phyloP scores from a whole-genome alignment of 2,113 vertebrate genomes.

The Pionites leucogaster region DNA sequence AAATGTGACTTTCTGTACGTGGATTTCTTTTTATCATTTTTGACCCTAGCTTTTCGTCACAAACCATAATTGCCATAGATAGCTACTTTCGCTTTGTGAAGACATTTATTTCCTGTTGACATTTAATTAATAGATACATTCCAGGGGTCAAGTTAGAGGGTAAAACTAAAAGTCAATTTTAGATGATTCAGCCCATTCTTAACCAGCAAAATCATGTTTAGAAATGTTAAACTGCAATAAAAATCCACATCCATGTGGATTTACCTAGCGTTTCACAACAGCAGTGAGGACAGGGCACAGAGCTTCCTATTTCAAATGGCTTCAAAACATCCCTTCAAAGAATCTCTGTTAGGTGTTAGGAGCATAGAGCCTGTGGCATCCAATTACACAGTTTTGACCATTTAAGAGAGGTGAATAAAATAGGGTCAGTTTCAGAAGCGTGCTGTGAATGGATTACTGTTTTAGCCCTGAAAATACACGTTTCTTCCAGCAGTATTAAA shows the following conservation, averaged over 20 bases:
- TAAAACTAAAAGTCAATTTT: not conserved
- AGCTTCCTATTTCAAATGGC: constrained; percentile 59
- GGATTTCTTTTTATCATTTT: not conserved
- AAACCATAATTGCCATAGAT: constrained; percentile 32
- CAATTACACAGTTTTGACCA: constrained; percentile 52
- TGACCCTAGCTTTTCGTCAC: not conserved
- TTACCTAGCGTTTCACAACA: constrained; percentile 40
- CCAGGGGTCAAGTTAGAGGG: not conserved
- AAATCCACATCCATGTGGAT: constrained; percentile 18
- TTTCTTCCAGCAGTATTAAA: constrained; percentile 31
- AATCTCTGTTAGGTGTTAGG: constrained; percentile 61
- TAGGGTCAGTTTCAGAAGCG: not conserved
- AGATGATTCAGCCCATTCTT: constrained; percentile 23
- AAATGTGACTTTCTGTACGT: not conserved
- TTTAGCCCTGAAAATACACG: constrained; percentile 32
- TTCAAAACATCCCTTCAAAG: constrained; percentile 58
- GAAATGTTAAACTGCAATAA: constrained; percentile 40
- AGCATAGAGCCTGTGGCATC: constrained; percentile 40
- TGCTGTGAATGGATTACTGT: constrained; percentile 47
- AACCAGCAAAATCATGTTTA: not conserved
- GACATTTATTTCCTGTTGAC: constrained; percentile 18
- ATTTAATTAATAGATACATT: constrained; percentile 4
- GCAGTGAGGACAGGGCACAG: constrained; percentile 14
- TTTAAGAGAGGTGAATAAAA: constrained; percentile 42
- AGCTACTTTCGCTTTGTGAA: not conserved